Base-by-base conservation (phyloP, 2,113 vertebrate genomes). In the Turnix velox region DNA sequence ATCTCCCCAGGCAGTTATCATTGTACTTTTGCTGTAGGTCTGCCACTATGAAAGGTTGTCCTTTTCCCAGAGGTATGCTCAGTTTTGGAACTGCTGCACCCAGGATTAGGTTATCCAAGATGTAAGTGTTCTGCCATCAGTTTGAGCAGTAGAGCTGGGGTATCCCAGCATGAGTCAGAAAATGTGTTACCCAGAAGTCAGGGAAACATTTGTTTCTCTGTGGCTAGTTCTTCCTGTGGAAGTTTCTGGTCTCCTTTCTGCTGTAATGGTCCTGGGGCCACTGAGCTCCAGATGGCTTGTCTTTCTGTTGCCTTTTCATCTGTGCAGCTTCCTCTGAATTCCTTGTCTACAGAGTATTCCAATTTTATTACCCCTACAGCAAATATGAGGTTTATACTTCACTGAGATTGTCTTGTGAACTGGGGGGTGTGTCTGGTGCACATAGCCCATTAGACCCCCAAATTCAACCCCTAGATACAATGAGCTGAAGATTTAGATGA, bases 401-500 rank as follows among this genome's bases (percentile, higher is more conserved):
- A 37, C 15, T 33, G 39, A 73, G 30, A 33, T 45, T 76, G 18
- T 63, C 49, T 63, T 66, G 17, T 30, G 12, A 65, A 42, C 62
- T 59, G 42, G 8, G 54, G 33, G 6, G 1, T 69, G 6, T 61
- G 49, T 19, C 12, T 55, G 30, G 27, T 51, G 22, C 30, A 25
- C 0, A 0, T 19, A 73, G 27, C 18, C 9, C 37, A 35, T 33
- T 28, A n/a, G 11, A 33, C 4, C 8, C 46, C 6, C 17, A 40
- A 14, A 59, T 3, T 62, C 33, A 87, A 89, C 5, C 10, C 18
- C 42, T 54, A 1, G 16, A 30, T 4, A 18, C 2, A 37, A 12
- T 19, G 11, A 62, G 17, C 9, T 33, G 22, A 68, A 72, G 14
- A 40, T 6, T n/a, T 45, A 24, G 15, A 59, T 52, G 6, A 43